These are phyloP conservation scores for Lepidocyrtinus sp. DNA, from an alignment of 2,888 invertebrate genomes.

Conservation along the genomic window DNA sequence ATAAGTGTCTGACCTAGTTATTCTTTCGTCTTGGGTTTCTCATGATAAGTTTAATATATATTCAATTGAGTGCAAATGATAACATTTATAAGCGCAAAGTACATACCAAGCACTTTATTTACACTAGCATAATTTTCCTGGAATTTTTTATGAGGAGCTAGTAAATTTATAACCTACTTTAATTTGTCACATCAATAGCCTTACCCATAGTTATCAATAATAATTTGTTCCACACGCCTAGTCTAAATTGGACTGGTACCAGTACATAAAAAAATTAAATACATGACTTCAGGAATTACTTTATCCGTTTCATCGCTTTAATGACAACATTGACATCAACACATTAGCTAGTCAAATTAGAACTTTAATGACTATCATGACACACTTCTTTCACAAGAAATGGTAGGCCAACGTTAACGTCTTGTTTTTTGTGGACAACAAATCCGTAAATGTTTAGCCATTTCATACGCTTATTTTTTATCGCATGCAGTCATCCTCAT, in stretches of 20 bases:
- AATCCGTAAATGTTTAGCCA: too few relatives aligned
- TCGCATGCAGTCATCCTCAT: slow-evolving; percentile 4
- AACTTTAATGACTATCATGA: slow-evolving; percentile 16
- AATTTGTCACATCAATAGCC: too few relatives aligned
- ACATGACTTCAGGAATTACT: too few relatives aligned
- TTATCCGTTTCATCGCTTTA: neutral
- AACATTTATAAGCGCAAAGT: too few relatives aligned
- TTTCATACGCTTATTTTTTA: neutral
- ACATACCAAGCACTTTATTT: too few relatives aligned
- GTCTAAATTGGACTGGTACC: neutral
- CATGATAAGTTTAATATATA: neutral
- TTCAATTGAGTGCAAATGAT: neutral
- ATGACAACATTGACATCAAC: neutral
- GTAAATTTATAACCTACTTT: neutral
- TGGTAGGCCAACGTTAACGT: neutral
- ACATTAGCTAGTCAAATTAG: neutral
- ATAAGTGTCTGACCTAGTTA: neutral
- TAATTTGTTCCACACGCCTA: too few relatives aligned
- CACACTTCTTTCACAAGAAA: slow-evolving; percentile 12
- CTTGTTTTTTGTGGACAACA: neutral
- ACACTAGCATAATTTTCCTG: neutral
- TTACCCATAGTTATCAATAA: neutral
- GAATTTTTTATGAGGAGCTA: neutral
- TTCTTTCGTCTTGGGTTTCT: neutral
- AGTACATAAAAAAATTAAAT: neutral